phyloP scores from a whole-genome alignment of 2,888 invertebrate genomes.

The Nemoura dubitans region DNA sequence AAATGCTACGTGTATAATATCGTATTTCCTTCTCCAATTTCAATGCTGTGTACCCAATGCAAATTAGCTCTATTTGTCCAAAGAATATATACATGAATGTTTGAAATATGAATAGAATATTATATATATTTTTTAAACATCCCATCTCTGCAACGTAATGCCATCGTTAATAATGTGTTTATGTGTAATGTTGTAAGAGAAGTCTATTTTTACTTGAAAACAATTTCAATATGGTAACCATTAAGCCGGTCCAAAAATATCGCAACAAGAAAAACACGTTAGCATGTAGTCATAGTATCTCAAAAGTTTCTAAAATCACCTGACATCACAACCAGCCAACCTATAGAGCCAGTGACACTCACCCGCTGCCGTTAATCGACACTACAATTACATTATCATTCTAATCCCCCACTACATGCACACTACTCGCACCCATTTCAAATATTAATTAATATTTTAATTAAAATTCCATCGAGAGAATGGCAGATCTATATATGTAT shows the following conservation, averaged over 20 bases:
- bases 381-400: neutral
- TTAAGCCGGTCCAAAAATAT: neutral
- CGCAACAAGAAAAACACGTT: neutral
- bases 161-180: constrained; percentile 21
- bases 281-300: neutral
- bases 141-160: constrained; percentile 15
- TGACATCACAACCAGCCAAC: neutral
- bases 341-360: neutral
- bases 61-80: neutral
- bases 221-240: neutral
- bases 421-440: neutral
- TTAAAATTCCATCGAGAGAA: constrained; percentile 36
- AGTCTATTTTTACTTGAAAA: neutral
- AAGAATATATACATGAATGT: neutral
- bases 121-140: neutral
- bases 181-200: neutral
- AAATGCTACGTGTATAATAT: neutral
- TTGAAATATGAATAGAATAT: neutral
- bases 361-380: neutral
- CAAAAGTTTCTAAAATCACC: too few species aligned
- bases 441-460: constrained; percentile 37
- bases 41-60: neutral
- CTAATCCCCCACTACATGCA: neutral
- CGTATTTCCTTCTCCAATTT: neutral
- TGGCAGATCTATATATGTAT: constrained; percentile 22